Evolutionary conservation across 1,140 invertebrate genomes (phyloP).

Genomic region (Orius insidiosus): DNA sequence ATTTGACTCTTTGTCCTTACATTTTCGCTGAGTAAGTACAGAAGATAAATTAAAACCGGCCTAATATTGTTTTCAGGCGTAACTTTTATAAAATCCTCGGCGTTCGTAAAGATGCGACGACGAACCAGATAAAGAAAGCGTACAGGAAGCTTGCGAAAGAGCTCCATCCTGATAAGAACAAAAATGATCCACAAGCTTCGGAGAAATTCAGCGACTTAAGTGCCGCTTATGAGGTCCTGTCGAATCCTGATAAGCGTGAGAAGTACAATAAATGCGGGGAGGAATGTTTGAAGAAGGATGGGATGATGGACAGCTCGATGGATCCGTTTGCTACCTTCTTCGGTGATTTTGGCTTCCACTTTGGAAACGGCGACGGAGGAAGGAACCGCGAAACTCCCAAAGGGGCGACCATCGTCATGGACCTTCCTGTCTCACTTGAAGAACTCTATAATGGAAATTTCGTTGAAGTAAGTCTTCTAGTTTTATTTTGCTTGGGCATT

Average conservation of each 20-base stretch:
- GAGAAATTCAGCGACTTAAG: constrained; percentile 92
- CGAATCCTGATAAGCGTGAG: constrained; percentile 85
- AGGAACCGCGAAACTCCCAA: constrained; percentile 68
- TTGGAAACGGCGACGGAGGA: constrained; percentile 49
- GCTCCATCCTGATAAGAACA: constrained; percentile 96
- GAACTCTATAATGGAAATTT: constrained; percentile 96
- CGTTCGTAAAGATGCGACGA: constrained; percentile 61
- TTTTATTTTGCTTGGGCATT: no score
- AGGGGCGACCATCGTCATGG: constrained; percentile 87
- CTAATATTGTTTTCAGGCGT: constrained; percentile 14
- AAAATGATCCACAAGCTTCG: constrained; percentile 82
- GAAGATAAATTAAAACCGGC: no score
- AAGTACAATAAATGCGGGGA: constrained; percentile 91
- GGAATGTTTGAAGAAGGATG: constrained; percentile 90
- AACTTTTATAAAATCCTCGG: constrained; percentile 95
- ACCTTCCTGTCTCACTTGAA: constrained; percentile 85
- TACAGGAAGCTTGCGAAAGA: constrained; percentile 91
- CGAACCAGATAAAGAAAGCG: constrained; percentile 94
- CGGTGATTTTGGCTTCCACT: constrained; percentile 59
- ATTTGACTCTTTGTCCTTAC: no score
- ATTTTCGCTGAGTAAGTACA: no score
- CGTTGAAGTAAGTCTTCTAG: constrained; percentile 57
- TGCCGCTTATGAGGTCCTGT: constrained; percentile 92
- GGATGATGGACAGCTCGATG: constrained; percentile 53
- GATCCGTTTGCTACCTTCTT: constrained; percentile 53